Evolutionary conservation across 2,113 vertebrate species (phyloP).

Genomic region (Paramisgurnus dabryanus): DNA sequence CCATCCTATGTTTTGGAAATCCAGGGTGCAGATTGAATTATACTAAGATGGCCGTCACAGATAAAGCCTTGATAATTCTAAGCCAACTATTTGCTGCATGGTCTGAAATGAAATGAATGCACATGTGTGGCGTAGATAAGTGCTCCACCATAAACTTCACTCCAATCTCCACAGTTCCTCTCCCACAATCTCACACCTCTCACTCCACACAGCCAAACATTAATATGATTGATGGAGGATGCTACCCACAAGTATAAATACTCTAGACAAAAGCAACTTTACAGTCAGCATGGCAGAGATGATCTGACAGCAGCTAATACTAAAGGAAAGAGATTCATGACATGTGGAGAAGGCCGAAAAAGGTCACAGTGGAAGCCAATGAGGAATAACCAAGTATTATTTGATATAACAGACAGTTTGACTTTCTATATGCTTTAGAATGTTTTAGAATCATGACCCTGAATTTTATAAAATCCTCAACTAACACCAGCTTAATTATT

Average conservation of each 20-base stretch:
- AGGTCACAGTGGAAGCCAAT: slow-evolving; percentile 22
- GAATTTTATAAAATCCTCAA: no score
- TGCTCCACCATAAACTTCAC: slow-evolving; percentile 11
- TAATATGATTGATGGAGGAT: slow-evolving; percentile 46
- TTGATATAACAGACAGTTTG: neutral
- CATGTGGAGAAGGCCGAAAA: slow-evolving; percentile 24
- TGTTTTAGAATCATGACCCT: no score
- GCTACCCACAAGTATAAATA: slow-evolving; percentile 19
- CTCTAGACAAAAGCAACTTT: slow-evolving; percentile 30
- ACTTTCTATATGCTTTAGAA: neutral
- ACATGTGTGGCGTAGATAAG: neutral
- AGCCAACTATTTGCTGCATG: neutral
- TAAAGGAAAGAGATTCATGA: slow-evolving; percentile 45
- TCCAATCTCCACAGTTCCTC: neutral
- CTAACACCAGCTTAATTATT: no score
- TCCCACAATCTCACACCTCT: neutral
- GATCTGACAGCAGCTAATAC: slow-evolving; percentile 8
- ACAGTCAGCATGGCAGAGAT: slow-evolving; percentile 24
- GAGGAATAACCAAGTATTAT: neutral
- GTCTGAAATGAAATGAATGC: neutral
- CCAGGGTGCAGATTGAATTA: no score
- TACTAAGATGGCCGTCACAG: no score
- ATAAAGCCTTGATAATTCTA: no score
- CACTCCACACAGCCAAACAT: slow-evolving; percentile 1
- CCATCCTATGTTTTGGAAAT: no score